Conservation (phyloP, 2,888 invertebrate genomes). For the Bellardia pandia region DNA sequence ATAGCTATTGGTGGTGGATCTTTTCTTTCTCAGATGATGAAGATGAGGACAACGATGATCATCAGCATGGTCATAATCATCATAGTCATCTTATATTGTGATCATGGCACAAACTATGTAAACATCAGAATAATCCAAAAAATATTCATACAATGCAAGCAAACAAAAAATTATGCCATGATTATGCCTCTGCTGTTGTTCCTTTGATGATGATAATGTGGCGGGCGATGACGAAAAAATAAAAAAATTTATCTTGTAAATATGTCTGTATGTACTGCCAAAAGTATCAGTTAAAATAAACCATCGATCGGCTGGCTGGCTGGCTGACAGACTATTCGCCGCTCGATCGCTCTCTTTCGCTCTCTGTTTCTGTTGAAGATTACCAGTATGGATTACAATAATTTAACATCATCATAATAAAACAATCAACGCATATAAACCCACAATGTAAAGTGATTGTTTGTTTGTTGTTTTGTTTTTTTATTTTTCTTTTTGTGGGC, state of each 20-base stretch:
- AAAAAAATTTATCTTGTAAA: constrained; percentile 17
- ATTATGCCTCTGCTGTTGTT: constrained; percentile 21
- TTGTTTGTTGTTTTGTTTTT: constrained; percentile 11
- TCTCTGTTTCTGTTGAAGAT: constrained; percentile 73
- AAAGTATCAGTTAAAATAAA: constrained; percentile 56
- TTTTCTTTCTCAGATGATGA: constrained; percentile 65
- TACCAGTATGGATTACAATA: constrained; percentile 82
- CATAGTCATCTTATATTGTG: constrained; percentile 36
- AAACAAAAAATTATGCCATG: constrained; percentile 35
- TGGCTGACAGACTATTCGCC: constrained; percentile 23
- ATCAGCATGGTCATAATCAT: constrained; percentile 59
- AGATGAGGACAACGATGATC: constrained; percentile 75
- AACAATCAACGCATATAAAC: constrained; percentile 82
- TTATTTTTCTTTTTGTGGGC: constrained; percentile 29
- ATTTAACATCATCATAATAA: constrained; percentile 84
- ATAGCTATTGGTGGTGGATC: constrained; percentile 67
- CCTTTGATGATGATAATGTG: constrained; percentile 60
- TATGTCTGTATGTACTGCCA: constrained; percentile 11
- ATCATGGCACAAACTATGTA: constrained; percentile 43
- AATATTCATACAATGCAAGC: constrained; percentile 26
- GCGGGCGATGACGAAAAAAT: constrained; percentile 76
- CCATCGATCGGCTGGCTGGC: constrained; percentile 40
- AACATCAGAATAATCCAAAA: constrained; percentile 31
- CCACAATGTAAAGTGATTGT: constrained; percentile 52
- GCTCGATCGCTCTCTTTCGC: neutral